These are phyloP conservation scores for Agapetus fuscipes DNA, from an alignment of 2,888 invertebrate species.

Conservation along the genomic window DNA sequence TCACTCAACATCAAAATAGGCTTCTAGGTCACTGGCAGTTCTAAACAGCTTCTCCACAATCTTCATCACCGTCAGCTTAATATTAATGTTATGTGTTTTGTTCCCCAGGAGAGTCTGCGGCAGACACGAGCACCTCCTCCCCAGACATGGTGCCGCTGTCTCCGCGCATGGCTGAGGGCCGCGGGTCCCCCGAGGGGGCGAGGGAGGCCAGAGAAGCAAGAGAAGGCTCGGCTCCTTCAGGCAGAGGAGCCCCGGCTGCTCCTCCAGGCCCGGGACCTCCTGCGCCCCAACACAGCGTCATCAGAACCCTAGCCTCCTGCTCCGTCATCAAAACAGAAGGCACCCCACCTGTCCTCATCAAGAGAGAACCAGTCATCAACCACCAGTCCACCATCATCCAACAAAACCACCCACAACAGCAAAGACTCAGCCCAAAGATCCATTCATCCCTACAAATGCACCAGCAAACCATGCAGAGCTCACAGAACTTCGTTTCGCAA, in stretches of 20 bases:
- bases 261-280: slow-evolving; percentile 30
- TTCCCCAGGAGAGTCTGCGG: slow-evolving; percentile 75
- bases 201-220: slow-evolving; percentile 44
- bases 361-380: slow-evolving; percentile 5
- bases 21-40: no score
- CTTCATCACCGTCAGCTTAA: no score
- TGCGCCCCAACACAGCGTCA: slow-evolving; percentile 42
- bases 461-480: slow-evolving; percentile 26
- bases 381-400: slow-evolving; percentile 3
- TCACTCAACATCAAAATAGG: no score
- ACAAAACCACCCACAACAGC: slow-evolving; percentile 23
- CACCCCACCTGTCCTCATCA: slow-evolving; percentile 17
- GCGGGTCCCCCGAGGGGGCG: slow-evolving; percentile 50
- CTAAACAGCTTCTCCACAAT: no score
- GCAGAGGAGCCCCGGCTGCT: slow-evolving; percentile 33
- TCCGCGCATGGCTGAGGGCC: slow-evolving; percentile 64
- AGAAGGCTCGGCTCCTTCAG: slow-evolving; percentile 30
- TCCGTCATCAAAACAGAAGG: slow-evolving; percentile 50
- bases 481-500: no score
- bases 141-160: slow-evolving; percentile 82
- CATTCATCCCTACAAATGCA: slow-evolving; percentile 25
- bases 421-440: background rate
- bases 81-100: no score
- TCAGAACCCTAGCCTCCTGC: slow-evolving; percentile 45
- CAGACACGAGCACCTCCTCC: slow-evolving; percentile 88